These are phyloP conservation scores for Cyanoderma ruficeps DNA, from an alignment of 2,113 vertebrate genomes.

Conservation along the genomic window DNA sequence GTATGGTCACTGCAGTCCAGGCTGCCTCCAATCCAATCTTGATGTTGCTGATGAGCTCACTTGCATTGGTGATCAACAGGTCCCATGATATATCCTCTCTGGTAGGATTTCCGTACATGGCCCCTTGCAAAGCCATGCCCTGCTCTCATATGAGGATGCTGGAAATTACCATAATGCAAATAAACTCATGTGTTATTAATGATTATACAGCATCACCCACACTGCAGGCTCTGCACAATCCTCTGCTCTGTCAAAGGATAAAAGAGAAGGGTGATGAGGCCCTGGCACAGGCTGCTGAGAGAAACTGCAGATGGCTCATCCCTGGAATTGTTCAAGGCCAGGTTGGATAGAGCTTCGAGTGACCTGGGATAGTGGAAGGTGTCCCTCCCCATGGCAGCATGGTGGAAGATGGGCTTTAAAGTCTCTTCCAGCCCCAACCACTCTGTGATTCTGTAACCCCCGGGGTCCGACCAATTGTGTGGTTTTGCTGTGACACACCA, in stretches of 20 bases:
- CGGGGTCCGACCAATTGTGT: rapidly evolving
- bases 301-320: neutral
- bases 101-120: rapidly evolving
- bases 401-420: neutral
- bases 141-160: neutral
- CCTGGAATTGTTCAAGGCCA: neutral
- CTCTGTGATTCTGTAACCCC: neutral
- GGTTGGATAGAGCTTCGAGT: neutral
- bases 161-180: neutral
- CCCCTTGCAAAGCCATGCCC: neutral
- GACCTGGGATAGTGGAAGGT: neutral
- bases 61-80: neutral
- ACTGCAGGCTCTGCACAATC: neutral
- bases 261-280: neutral
- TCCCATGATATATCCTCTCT: neutral
- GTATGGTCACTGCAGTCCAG: neutral
- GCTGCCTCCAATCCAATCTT: neutral
- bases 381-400: neutral
- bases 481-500: neutral
- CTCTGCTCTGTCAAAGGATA: neutral
- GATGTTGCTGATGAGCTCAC: neutral
- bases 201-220: neutral
- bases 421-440: neutral
- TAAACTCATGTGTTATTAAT: neutral
- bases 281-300: neutral